A percentile compares a stretch with the other conserved stretches of the same genome.
Conservation (phyloP, 2,888 invertebrate species). For the Campoletis raptor region DNA sequence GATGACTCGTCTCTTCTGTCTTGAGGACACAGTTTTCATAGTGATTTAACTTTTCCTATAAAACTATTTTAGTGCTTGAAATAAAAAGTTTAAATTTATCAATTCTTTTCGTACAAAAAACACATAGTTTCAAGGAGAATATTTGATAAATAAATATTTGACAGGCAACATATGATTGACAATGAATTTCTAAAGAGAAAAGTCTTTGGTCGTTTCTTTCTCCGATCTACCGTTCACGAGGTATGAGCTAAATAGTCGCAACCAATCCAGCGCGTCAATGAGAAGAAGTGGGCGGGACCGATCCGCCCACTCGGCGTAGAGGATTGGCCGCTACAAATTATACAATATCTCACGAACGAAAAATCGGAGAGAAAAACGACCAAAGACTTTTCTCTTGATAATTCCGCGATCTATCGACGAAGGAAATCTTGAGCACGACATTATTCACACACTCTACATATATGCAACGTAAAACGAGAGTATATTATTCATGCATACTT, state of each 20-base stretch:
- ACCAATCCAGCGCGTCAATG: background rate
- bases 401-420: background rate
- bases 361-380: background rate
- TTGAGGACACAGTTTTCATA: background rate
- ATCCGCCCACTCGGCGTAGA: background rate
- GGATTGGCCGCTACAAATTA: background rate
- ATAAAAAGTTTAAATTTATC: background rate
- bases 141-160: background rate
- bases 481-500: slow-evolving; percentile 25
- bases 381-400: background rate
- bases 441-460: background rate
- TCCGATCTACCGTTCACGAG: background rate
- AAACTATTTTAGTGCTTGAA: background rate
- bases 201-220: background rate
- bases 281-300: background rate
- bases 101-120: background rate
- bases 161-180: background rate
- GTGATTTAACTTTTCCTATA: background rate
- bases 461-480: slow-evolving; percentile 26
- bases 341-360: background rate
- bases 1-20: background rate
- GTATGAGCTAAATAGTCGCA: background rate
- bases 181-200: background rate
- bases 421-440: background rate
- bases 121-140: background rate